Percentiles rank a stretch among this genome's conserved stretches.
phyloP scores from a whole-genome alignment of 2,113 vertebrate species.

The Cheilinus undulatus region DNA sequence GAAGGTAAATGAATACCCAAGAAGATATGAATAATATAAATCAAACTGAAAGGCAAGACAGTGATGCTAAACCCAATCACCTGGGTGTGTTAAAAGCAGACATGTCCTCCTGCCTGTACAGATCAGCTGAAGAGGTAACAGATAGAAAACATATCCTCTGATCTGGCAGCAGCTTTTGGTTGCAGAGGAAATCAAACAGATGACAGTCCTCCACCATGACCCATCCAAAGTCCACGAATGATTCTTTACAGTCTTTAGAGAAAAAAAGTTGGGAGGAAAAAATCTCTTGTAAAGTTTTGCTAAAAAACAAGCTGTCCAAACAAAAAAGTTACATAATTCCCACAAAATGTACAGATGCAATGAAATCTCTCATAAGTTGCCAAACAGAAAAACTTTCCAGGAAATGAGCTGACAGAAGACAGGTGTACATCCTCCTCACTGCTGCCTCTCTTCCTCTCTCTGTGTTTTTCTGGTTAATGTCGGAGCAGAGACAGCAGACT shows the following conservation, averaged over 20 bases:
- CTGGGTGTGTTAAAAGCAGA: slow-evolving; percentile 67
- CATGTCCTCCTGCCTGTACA: slow-evolving; percentile 47
- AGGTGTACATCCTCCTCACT: slow-evolving; percentile 12
- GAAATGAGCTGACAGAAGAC: not conserved
- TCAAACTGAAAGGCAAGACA: not conserved
- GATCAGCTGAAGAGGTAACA: slow-evolving; percentile 38
- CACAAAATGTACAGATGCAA: not conserved
- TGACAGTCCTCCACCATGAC: slow-evolving; percentile 51
- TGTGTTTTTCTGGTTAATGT: slow-evolving; percentile 13
- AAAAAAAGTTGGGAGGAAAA: not conserved
- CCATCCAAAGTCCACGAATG: not conserved
- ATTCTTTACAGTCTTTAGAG: not conserved
- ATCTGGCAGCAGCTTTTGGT: slow-evolving; percentile 26
- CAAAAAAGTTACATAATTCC: not conserved
- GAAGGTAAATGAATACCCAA: not conserved
- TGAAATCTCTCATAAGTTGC: not conserved
- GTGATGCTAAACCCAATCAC: slow-evolving; percentile 43
- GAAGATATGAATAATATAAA: not conserved
- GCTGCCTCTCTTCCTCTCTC: not conserved
- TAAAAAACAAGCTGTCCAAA: slow-evolving; percentile 11
- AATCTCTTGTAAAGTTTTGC: not conserved
- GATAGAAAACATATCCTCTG: slow-evolving; percentile 42
- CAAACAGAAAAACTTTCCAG: slow-evolving; percentile 2
- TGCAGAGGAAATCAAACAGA: slow-evolving; percentile 15
- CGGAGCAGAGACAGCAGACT: slow-evolving; percentile 59